Evolutionary conservation across 1,140 invertebrate species (phyloP).

Genomic region (Drosophila rhopaloa): DNA sequence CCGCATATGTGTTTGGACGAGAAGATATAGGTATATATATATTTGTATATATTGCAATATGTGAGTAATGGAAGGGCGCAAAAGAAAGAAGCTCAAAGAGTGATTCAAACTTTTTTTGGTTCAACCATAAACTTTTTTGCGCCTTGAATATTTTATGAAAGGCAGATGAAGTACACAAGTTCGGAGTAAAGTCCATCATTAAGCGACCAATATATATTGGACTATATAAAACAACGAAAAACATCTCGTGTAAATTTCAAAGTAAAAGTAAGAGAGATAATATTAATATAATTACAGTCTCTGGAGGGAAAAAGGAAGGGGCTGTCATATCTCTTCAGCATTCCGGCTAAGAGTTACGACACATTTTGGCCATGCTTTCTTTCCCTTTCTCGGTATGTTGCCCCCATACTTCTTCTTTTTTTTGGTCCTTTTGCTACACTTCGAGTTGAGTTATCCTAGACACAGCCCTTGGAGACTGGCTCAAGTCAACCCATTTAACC

Average conservation of each 20-base stretch:
- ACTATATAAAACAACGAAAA: constrained; percentile 20
- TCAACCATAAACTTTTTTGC: constrained; percentile 35
- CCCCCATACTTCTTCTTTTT: not conserved
- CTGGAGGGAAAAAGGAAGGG: not conserved
- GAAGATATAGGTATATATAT: constrained; percentile 1
- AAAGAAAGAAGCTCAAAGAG: constrained; percentile 40
- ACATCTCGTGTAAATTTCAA: constrained; percentile 33
- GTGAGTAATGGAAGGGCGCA: constrained; percentile 14
- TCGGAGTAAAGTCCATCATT: constrained; percentile 46
- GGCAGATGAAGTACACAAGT: constrained; percentile 34
- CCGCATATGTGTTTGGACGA: constrained; percentile 28
- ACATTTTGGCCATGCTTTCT: constrained; percentile 24
- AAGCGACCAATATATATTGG: constrained; percentile 43
- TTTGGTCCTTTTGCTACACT: constrained; percentile 1
- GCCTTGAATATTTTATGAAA: constrained; percentile 47
- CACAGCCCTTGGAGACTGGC: constrained; percentile 52
- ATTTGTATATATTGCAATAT: constrained; percentile 33
- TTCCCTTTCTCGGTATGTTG: not conserved
- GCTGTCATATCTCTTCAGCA: constrained; percentile 29
- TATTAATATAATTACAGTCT: constrained; percentile 53
- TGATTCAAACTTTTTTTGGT: constrained; percentile 49
- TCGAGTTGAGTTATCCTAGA: constrained; percentile 43
- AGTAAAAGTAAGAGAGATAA: constrained; percentile 51
- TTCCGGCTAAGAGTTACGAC: constrained; percentile 45
- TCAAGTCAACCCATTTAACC: constrained; percentile 51